phyloP scores from a whole-genome alignment of 2,113 vertebrate species.

The Marmota monax region DNA sequence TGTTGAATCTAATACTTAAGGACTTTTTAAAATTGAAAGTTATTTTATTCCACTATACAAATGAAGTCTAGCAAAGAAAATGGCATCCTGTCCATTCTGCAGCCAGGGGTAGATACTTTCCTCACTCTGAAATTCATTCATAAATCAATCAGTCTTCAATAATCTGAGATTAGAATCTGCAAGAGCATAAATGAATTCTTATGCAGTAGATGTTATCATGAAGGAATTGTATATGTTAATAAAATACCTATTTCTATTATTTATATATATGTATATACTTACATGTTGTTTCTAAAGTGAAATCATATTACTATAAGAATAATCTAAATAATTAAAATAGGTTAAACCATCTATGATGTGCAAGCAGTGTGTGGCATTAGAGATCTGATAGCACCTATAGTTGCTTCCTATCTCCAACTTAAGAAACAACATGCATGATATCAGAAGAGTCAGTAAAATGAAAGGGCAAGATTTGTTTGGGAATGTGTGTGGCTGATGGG shows the following conservation, averaged over 20 bases:
- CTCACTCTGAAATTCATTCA: neutral
- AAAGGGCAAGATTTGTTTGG: neutral
- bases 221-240: neutral
- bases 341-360: neutral
- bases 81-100: neutral
- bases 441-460: neutral
- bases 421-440: neutral
- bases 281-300: neutral
- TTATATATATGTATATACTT: neutral
- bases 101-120: neutral
- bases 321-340: neutral
- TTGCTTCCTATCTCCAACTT: neutral
- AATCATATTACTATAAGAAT: neutral
- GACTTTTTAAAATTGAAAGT: neutral
- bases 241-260: neutral
- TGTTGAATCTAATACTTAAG: neutral
- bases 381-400: accelerated
- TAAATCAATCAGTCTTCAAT: neutral
- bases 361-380: neutral
- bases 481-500: neutral
- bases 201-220: neutral
- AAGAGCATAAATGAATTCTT: neutral
- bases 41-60: neutral
- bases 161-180: neutral
- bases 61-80: neutral